Evolutionary conservation across 2,888 invertebrate genomes (phyloP).

Genomic region (Nemotelus nigrinus): DNA sequence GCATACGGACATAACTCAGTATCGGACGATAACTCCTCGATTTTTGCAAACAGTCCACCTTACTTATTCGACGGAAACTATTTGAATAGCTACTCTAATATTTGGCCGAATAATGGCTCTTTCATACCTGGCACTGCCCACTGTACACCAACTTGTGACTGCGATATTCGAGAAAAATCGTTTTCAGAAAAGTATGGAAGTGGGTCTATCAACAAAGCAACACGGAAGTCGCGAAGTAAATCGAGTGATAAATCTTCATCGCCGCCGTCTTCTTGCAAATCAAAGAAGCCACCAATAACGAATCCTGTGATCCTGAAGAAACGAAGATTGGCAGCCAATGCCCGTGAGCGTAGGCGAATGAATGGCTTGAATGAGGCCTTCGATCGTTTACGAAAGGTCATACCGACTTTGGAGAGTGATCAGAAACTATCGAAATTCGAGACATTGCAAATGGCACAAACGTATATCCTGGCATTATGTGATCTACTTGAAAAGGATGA

Average conservation of each 20-base stretch:
- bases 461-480: conserved; percentile 75
- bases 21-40: conserved; percentile 13
- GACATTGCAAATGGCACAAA: conserved; percentile 83
- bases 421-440: conserved; percentile 81
- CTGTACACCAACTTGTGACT: conserved; percentile 6
- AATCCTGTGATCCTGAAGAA: conserved; percentile 70
- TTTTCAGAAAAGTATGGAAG: neutral
- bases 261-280: neutral
- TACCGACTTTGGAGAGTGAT: conserved; percentile 76
- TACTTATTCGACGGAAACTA: conserved; percentile 11
- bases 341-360: conserved; percentile 78
- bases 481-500: conserved; percentile 69
- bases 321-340: conserved; percentile 77
- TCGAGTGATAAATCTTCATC: neutral
- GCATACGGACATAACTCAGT: conserved; percentile 8
- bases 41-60: conserved; percentile 41
- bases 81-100: conserved; percentile 6
- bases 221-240: neutral
- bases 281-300: conserved; percentile 63
- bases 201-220: neutral
- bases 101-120: conserved; percentile 3
- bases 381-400: conserved; percentile 75
- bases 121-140: neutral
- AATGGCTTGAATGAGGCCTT: conserved; percentile 81
- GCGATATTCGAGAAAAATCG: conserved; percentile 4